Base-by-base conservation (phyloP, 2,888 invertebrate genomes). In the Vanessa cardui region DNA sequence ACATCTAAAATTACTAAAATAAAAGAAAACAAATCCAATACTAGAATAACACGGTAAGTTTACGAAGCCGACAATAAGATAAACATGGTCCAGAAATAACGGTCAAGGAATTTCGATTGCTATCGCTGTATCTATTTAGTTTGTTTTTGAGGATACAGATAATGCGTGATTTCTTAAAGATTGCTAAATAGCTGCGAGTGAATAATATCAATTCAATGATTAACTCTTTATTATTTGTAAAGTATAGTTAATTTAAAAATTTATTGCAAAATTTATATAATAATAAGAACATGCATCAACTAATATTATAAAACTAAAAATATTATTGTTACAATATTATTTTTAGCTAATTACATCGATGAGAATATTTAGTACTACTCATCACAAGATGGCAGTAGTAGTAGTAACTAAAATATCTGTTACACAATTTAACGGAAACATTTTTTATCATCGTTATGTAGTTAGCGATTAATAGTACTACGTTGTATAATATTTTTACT, bases 21-120 rank as follows among this genome's bases (percentile, higher is more conserved):
- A 84, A 86, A 86, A 80, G 80, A 83, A 86, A 88, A 81, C 83
- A 83, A 88, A 91, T 83, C 73, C 73, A 81, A 88, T 80, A 84
- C 85, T 85, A 80, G 76, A 86, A 86, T 82, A 89, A 89, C 88
- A 88, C 77, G 76, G 72, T 70, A 78, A 80, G 80, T 82, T 83
- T 78, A 80, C 79, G 76, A 74, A 78, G 82, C 77, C 78, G 77
- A 78, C 78, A 76, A 76, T 83, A 84, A 87, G 80, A 83, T 88
- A 90, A 89, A 90, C 89, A 88, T 77, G 72, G 70, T 83, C 85
- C 85, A 85, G 80, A 88, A 89, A 89, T 89, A 90, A 84, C 86
- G 81, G 74, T 71, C 75, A 74, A 83, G 84, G 84, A 83, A 87
- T 86, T 82, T 80, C 76, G 76, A 82, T 80, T 82, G 81, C 80